Percentiles rank a stretch among this genome's conserved stretches.
Evolutionary conservation across 2,888 invertebrate species (phyloP).

Genomic region (Amblyjoppa fuscipennis): DNA sequence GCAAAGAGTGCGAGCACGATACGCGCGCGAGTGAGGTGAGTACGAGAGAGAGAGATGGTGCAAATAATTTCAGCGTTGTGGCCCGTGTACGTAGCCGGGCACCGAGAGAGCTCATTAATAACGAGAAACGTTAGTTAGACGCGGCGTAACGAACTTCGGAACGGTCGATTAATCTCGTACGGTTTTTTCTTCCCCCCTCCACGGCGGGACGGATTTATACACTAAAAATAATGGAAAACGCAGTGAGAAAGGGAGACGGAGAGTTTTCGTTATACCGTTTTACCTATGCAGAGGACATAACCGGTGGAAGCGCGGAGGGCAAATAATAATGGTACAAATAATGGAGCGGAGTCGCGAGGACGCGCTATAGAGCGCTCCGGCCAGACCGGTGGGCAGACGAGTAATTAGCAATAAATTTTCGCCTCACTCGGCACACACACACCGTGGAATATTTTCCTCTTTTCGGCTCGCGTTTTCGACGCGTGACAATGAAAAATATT

Average conservation of each 20-base stretch:
- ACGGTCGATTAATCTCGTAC: constrained; percentile 70
- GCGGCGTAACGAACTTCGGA: constrained; percentile 68
- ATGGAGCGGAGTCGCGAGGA: constrained; percentile 41
- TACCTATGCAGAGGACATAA: constrained; percentile 2
- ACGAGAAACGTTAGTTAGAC: constrained; percentile 69
- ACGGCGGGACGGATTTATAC: constrained; percentile 65
- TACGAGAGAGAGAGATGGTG: constrained; percentile 8
- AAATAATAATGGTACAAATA: constrained; percentile 64
- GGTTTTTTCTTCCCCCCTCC: constrained; percentile 17
- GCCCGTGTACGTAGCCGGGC: constrained; percentile 18
- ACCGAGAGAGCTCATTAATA: constrained; percentile 65
- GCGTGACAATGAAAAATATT: constrained; percentile 2
- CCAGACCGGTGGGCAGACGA: constrained; percentile 46
- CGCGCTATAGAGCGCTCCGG: neutral
- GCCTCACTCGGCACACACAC: neutral
- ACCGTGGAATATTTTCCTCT: constrained; percentile 48
- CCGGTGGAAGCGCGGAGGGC: constrained; percentile 38
- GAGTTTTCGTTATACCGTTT: constrained; percentile 17
- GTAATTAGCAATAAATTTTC: constrained; percentile 67
- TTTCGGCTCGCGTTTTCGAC: constrained; percentile 33
- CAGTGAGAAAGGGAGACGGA: constrained; percentile 57
- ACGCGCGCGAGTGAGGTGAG: neutral
- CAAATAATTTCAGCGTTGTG: neutral
- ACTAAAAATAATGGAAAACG: constrained; percentile 66
- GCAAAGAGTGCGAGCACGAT: constrained; percentile 2